A percentile compares a stretch with the other conserved stretches of the same genome.
Evolutionary conservation across 2,797 vertebrate species (phyloP).

Genomic region (Vespertilio murinus): DNA sequence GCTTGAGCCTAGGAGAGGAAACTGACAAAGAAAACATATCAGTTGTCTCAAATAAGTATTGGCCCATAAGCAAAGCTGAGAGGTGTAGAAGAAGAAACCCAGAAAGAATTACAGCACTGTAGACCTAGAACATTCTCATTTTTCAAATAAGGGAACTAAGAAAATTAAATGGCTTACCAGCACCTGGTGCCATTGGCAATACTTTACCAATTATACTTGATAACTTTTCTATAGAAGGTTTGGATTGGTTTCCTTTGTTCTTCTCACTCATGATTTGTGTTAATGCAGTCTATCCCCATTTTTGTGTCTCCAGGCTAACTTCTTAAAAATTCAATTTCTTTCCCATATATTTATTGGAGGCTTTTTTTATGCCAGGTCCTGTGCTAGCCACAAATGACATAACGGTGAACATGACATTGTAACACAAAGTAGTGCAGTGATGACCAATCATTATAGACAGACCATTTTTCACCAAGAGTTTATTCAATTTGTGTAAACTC

Average conservation of each 20-base stretch:
- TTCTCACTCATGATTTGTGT: neutral
- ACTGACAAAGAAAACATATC: neutral
- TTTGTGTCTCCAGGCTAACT: neutral
- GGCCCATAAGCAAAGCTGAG: neutral
- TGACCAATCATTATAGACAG: neutral
- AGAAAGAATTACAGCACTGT: neutral
- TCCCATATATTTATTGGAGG: neutral
- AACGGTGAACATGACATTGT: neutral
- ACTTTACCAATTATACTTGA: neutral
- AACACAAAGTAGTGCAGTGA: neutral
- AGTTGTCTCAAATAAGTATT: neutral
- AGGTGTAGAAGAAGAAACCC: neutral
- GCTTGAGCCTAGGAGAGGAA: neutral
- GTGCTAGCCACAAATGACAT: neutral
- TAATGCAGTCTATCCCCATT: neutral
- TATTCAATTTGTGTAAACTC: constrained; percentile 7
- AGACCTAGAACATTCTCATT: neutral
- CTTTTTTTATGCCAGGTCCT: neutral
- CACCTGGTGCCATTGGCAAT: neutral
- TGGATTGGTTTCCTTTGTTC: neutral
- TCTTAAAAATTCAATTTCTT: constrained; percentile 15
- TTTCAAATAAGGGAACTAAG: neutral
- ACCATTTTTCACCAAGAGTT: neutral
- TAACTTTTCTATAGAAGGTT: neutral
- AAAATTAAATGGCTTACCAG: neutral